phyloP scores from a whole-genome alignment of 2,113 vertebrate species.

The Labeo catla region DNA sequence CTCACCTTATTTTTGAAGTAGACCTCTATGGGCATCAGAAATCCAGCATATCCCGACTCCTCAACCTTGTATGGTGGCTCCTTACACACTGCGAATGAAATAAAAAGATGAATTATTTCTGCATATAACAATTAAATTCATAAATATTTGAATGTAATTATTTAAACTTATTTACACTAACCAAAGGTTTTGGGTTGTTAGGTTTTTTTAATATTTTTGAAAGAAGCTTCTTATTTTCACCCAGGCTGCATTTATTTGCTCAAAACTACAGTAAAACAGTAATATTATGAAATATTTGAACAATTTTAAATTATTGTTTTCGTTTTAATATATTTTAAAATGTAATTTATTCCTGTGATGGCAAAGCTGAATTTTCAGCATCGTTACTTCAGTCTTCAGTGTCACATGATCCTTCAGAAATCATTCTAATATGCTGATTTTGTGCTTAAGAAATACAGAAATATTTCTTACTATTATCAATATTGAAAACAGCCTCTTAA shows the following conservation, averaged over 20 bases:
- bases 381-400: not conserved
- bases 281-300: no score
- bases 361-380: not conserved
- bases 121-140: not conserved
- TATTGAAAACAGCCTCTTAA: not conserved
- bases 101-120: not conserved
- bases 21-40: slow-evolving; percentile 99
- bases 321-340: no score
- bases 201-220: not conserved
- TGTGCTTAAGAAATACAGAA: not conserved
- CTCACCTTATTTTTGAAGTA: slow-evolving; percentile 98
- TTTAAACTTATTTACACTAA: not conserved
- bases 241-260: not conserved
- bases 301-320: no score
- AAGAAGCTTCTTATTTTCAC: not conserved
- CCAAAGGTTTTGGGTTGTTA: not conserved
- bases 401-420: not conserved
- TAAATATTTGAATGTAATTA: not conserved
- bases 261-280: not conserved
- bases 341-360: not conserved
- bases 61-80: slow-evolving; percentile 99
- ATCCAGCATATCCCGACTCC: slow-evolving; percentile 97
- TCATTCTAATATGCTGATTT: not conserved
- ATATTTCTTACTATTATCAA: not conserved
- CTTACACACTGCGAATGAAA: slow-evolving; percentile 88